These are phyloP conservation scores for Scaptomyza tumidula DNA, from an alignment of 2,888 invertebrate species.

Conservation along the genomic window DNA sequence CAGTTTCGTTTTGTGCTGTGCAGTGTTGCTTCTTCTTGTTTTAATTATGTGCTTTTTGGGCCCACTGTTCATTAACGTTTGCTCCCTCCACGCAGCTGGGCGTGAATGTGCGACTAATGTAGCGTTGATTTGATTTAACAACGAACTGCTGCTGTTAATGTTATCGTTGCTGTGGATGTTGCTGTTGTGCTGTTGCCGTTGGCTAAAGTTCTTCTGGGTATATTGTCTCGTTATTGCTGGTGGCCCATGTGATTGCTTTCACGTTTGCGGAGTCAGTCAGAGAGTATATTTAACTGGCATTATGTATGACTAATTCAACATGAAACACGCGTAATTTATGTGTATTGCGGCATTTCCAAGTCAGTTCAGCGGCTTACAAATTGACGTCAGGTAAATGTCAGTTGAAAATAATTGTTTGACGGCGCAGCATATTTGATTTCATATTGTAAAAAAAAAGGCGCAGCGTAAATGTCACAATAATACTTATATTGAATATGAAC, in stretches of 20 bases:
- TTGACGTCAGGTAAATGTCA: constrained; percentile 35
- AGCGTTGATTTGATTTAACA: constrained; percentile 73
- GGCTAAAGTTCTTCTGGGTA: constrained; percentile 4
- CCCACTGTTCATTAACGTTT: constrained; percentile 39
- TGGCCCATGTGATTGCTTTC: constrained; percentile 61
- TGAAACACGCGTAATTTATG: constrained; percentile 63
- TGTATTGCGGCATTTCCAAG: constrained; percentile 20
- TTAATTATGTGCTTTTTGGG: neutral
- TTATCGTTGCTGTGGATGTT: neutral
- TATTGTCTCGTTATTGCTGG: constrained; percentile 35
- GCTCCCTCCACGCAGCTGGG: neutral
- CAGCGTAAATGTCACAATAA: constrained; percentile 10
- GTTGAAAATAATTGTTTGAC: neutral
- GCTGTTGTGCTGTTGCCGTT: too few relatives aligned
- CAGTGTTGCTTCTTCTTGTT: neutral
- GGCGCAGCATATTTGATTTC: constrained; percentile 30
- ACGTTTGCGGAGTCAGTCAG: constrained; percentile 22
- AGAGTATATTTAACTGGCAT: constrained; percentile 40
- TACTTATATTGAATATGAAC: constrained; percentile 42
- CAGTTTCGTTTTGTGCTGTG: neutral
- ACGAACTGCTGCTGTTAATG: constrained; percentile 40
- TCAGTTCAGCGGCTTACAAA: constrained; percentile 14
- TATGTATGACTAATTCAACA: constrained; percentile 43
- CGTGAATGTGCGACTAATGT: constrained; percentile 58
- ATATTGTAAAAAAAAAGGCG: constrained; percentile 46